Conservation (phyloP, 2,113 vertebrate genomes). For the Lota lota region DNA sequence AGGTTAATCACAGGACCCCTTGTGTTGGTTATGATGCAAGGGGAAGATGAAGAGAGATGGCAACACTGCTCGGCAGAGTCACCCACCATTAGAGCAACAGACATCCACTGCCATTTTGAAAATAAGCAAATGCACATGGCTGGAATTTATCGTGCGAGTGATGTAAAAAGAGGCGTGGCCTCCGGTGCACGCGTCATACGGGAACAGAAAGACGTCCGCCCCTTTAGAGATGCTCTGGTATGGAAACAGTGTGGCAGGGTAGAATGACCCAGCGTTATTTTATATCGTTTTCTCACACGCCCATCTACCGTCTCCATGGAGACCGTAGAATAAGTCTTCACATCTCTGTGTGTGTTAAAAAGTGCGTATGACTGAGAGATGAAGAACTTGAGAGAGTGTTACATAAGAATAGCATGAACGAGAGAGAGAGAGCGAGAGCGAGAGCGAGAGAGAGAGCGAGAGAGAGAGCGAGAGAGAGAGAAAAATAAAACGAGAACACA, state of each 20-base stretch:
- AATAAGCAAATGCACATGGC: no score
- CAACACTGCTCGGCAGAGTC: no score
- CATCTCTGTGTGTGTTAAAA: neutral
- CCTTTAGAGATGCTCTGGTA: neutral
- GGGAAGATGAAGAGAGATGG: no score
- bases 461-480: no score
- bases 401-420: slow-evolving; percentile 45
- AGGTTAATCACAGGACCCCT: no score
- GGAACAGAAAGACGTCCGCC: neutral
- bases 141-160: no score
- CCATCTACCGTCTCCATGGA: neutral
- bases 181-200: neutral
- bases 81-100: no score
- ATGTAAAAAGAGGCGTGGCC: neutral
- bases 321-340: neutral
- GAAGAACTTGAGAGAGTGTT: slow-evolving; percentile 32
- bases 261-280: neutral
- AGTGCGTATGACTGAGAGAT: slow-evolving; percentile 11
- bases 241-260: neutral
- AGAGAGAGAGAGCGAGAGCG: no score
- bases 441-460: no score
- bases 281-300: neutral
- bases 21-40: no score
- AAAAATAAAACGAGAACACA: no score
- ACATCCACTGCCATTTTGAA: no score